These are phyloP conservation scores for Alca torda DNA, from an alignment of 2,797 vertebrate genomes.

Conservation along the genomic window DNA sequence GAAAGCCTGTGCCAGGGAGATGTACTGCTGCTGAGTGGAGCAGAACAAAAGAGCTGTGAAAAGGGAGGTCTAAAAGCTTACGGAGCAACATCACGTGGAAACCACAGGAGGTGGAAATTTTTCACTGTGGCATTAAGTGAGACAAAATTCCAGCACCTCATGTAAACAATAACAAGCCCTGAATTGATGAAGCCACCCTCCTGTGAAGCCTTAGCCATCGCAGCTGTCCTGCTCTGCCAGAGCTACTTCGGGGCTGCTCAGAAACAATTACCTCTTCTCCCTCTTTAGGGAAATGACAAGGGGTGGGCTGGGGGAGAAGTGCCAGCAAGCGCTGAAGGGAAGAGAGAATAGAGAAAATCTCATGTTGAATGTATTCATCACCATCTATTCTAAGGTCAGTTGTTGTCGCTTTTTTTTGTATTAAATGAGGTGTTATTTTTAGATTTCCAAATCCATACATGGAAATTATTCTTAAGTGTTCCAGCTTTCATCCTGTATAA, in stretches of 20 bases:
- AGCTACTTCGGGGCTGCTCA: not conserved
- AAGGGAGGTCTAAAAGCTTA: not conserved
- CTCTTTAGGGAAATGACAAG: not conserved
- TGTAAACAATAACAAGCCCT: not conserved
- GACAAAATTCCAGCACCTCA: not conserved
- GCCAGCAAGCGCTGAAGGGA: not conserved
- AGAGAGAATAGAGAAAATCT: conserved; percentile 33
- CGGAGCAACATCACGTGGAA: not conserved
- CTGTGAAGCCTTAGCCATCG: not conserved
- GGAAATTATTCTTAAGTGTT: conserved; percentile 51
- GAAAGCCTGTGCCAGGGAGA: not conserved
- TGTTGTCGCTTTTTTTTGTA: not conserved
- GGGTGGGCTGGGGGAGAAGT: not conserved
- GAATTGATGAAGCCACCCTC: fast-evolving
- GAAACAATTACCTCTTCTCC: not conserved
- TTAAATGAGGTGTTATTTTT: conserved; percentile 56
- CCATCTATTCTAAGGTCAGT: conserved; percentile 30
- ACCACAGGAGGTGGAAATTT: not conserved
- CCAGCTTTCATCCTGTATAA: not conserved
- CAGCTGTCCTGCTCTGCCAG: not conserved
- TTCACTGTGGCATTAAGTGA: not conserved
- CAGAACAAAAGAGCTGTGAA: not conserved
- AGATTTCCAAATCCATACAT: conserved; percentile 21
- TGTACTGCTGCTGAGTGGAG: not conserved
- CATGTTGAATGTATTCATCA: conserved; percentile 12